Conservation (phyloP, 2,113 vertebrate genomes). For the Caracal caracal region DNA sequence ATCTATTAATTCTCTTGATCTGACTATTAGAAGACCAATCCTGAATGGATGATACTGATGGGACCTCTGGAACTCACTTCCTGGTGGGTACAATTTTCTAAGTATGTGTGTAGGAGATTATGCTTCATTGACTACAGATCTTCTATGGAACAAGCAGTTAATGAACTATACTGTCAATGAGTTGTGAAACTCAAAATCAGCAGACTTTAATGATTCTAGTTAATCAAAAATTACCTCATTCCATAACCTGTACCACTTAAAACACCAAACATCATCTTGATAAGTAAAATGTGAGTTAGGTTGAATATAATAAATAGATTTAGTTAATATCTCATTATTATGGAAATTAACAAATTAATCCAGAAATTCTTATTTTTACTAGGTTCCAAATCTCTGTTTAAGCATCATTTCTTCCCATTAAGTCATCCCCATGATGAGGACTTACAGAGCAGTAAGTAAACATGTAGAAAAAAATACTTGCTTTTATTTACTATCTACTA, state of each 20-base stretch:
- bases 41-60: neutral
- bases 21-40: neutral
- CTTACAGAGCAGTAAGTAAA: neutral
- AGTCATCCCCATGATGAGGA: neutral
- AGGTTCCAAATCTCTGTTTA: neutral
- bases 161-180: neutral
- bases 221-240: neutral
- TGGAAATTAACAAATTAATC: neutral
- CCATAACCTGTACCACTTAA: neutral
- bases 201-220: neutral
- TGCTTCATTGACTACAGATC: neutral
- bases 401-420: neutral
- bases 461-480: neutral
- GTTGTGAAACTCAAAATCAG: neutral
- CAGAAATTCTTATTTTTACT: neutral
- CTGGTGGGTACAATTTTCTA: neutral
- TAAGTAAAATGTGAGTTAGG: neutral
- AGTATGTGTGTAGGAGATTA: accelerated
- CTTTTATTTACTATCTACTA: neutral
- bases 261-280: neutral
- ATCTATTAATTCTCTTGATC: neutral
- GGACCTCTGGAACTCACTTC: neutral
- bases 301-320: neutral
- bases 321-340: neutral
- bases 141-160: neutral